Conservation (phyloP, 2,888 invertebrate species). For the Calephelis perditalis region DNA sequence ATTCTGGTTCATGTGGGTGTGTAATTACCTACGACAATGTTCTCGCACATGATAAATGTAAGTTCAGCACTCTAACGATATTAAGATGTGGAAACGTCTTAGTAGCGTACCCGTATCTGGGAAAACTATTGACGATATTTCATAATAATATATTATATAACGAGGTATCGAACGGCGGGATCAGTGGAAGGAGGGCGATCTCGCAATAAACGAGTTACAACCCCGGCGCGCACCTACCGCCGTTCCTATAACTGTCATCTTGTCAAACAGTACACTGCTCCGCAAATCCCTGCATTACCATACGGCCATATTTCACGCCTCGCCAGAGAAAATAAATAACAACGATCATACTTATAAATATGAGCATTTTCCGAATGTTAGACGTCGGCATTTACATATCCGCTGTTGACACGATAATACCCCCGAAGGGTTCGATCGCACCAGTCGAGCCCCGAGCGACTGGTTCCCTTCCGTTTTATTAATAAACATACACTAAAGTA, state of each 20-base stretch:
- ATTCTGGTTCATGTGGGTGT: too few species aligned
- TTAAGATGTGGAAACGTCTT: too few species aligned
- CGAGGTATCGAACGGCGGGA: conserved; percentile 33
- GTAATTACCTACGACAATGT: too few species aligned
- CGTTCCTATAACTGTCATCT: conserved; percentile 69
- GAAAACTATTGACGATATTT: too few species aligned
- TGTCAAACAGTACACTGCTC: conserved; percentile 68
- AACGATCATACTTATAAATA: conserved; percentile 63
- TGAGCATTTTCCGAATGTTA: conserved; percentile 63
- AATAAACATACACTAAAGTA: too few species aligned
- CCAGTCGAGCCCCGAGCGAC: too few species aligned
- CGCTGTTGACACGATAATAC: conserved; percentile 58
- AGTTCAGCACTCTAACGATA: too few species aligned
- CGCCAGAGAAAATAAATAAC: conserved; percentile 74
- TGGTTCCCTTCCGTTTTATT: too few species aligned
- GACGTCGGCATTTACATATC: conserved; percentile 73
- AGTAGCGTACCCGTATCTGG: too few species aligned
- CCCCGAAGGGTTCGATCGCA: background rate
- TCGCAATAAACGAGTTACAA: conserved; percentile 57
- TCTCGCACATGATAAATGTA: too few species aligned
- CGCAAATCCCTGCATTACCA: conserved; percentile 71
- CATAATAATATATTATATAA: too few species aligned
- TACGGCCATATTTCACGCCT: conserved; percentile 70
- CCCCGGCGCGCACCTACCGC: conserved; percentile 40
- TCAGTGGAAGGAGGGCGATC: conserved; percentile 41